These are phyloP conservation scores for Anadara kagoshimensis DNA, from an alignment of 1,140 invertebrate genomes.

Conservation along the genomic window DNA sequence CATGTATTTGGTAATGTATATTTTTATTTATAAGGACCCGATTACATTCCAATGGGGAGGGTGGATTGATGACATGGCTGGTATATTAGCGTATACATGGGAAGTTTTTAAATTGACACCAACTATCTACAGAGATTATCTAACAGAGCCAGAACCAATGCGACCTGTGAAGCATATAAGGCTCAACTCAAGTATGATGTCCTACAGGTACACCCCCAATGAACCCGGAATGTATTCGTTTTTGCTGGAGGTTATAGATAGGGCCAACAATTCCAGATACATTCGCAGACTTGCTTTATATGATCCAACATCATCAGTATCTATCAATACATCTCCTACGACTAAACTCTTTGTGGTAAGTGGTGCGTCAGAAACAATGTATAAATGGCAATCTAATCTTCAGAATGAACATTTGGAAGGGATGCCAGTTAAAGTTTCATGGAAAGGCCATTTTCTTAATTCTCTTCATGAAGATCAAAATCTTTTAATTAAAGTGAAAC, in stretches of 20 bases:
- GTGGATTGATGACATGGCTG: conserved; percentile 41
- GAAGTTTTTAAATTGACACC: conserved; percentile 42
- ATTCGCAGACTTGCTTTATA: conserved; percentile 45
- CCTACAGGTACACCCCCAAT: conserved; percentile 9
- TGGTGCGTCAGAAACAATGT: neutral
- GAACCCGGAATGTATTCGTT: conserved; percentile 47
- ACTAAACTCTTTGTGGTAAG: neutral
- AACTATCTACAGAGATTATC: neutral
- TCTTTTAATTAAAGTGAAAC: neutral
- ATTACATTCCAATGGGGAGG: conserved; percentile 37
- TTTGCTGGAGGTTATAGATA: conserved; percentile 44
- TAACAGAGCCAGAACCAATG: conserved; percentile 9
- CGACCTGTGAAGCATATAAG: neutral
- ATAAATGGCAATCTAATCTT: neutral
- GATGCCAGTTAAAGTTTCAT: neutral
- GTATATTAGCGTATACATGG: conserved; percentile 38
- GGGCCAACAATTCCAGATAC: conserved; percentile 49
- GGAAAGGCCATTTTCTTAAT: conserved; percentile 19
- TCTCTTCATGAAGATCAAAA: conserved; percentile 13
- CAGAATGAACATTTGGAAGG: neutral
- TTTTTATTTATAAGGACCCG: neutral
- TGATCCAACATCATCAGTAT: conserved; percentile 38
- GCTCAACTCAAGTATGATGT: neutral
- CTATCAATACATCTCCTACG: conserved; percentile 2
- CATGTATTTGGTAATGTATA: too few species aligned